Evolutionary conservation across 2,797 vertebrate species (phyloP).

Genomic region (Cossypha niveicapilla): DNA sequence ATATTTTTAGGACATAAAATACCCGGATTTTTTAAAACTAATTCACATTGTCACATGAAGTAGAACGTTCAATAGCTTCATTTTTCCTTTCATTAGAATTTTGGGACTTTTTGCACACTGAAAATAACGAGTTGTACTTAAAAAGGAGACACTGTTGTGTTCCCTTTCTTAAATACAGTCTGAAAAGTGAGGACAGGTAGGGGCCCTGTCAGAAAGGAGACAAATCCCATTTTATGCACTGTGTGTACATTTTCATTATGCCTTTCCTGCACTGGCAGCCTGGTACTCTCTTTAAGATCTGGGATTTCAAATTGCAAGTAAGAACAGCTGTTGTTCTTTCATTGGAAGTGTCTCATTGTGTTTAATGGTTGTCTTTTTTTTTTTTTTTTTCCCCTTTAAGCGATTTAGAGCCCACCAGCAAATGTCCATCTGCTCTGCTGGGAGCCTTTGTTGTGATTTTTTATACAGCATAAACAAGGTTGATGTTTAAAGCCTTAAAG

Average conservation of each 20-base stretch:
- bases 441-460: neutral
- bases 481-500: neutral
- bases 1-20: conserved; percentile 33
- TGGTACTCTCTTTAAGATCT: neutral
- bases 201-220: neutral
- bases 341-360: conserved; percentile 39
- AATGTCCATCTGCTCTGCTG: conserved; percentile 47
- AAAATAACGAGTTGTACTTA: neutral
- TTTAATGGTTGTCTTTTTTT: conserved; percentile 1
- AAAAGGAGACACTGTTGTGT: neutral
- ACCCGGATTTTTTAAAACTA: neutral
- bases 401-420: neutral
- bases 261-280: neutral
- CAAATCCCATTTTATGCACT: neutral
- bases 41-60: neutral
- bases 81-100: neutral
- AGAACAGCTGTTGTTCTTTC: conserved; percentile 56
- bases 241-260: neutral
- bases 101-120: neutral
- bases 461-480: neutral
- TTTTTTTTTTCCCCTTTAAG: neutral
- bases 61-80: neutral
- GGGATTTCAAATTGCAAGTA: conserved; percentile 11
- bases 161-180: neutral
- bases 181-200: neutral